Base-by-base conservation (phyloP, 2,888 invertebrate genomes). In the Andrena flavipes region DNA sequence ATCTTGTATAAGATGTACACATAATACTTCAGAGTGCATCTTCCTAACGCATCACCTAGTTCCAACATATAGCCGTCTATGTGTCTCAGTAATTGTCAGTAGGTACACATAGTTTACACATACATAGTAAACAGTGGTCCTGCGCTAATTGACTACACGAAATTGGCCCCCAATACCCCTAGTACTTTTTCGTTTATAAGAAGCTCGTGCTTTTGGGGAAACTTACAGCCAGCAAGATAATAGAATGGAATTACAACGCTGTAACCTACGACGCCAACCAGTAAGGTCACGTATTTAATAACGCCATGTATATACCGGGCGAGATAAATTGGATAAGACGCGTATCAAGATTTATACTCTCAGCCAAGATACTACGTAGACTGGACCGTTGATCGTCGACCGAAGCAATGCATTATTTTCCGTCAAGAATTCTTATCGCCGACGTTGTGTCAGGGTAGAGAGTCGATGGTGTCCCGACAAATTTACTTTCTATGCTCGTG, bases 271-370 rank as follows among this genome's bases (percentile, higher is more conserved):
- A 78, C 59, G 60, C 23, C 35, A 33, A 26, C 54, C 51, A 65
- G 63, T 73, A 78, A 76, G 83, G 88, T 86, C 88, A 88, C 88
- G 88, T 88, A 88, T 88, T 88, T 88, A 88, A 88, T 88, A 84
- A 84, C 85, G 87, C 26, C 68, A 80, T 74, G 77, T 82, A 76
- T 74, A 80, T 84, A 79, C 83, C 80, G 81, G 78, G 56, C 30
- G 60, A 85, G 83, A 85, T 88, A 85, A 84, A 86, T 82, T 78
- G 85, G 84, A 87, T 85, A 82, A 80, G 80, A 75, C 88, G 78
- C 77, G 82, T 85, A 85, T 81, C 82, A 88, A 87, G 88, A 88
- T 88, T 88, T 88, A 88, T 76, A 64, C 76, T 82, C 63, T 71
- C 78, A 63, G 73, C 78, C 69, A 54, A 49, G 64, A 63, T 59